phyloP scores from a whole-genome alignment of 2,113 vertebrate species.

The Theristicus caerulescens region DNA sequence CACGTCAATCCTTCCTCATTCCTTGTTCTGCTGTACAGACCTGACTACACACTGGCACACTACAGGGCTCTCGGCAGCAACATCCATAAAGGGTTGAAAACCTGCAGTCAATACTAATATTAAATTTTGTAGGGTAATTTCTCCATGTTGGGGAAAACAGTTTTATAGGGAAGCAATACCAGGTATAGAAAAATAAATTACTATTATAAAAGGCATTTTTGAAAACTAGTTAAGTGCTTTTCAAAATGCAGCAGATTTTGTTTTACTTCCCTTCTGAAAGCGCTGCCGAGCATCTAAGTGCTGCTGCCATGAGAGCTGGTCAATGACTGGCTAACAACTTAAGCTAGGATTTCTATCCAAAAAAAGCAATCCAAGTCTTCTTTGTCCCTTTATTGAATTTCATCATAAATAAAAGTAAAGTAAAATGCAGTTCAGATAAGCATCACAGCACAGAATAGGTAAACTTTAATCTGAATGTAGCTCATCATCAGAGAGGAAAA shows the following conservation, averaged over 20 bases:
- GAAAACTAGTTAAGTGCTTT: background rate
- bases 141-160: background rate
- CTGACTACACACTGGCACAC: fast-evolving
- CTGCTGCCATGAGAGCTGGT: background rate
- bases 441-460: background rate
- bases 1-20: background rate
- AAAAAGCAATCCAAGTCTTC: background rate
- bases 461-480: background rate
- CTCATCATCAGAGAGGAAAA: background rate
- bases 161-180: background rate
- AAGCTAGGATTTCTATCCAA: background rate
- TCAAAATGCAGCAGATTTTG: background rate
- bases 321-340: background rate
- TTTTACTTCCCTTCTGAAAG: background rate
- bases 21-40: too few relatives aligned
- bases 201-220: background rate
- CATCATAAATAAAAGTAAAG: background rate
- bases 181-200: background rate
- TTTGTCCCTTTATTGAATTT: background rate
- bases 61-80: background rate
- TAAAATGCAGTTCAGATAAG: background rate
- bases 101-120: background rate
- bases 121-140: background rate
- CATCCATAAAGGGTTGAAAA: background rate
- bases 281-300: background rate